Conservation (phyloP, 2,888 invertebrate species). For the Parelbella ahira region DNA sequence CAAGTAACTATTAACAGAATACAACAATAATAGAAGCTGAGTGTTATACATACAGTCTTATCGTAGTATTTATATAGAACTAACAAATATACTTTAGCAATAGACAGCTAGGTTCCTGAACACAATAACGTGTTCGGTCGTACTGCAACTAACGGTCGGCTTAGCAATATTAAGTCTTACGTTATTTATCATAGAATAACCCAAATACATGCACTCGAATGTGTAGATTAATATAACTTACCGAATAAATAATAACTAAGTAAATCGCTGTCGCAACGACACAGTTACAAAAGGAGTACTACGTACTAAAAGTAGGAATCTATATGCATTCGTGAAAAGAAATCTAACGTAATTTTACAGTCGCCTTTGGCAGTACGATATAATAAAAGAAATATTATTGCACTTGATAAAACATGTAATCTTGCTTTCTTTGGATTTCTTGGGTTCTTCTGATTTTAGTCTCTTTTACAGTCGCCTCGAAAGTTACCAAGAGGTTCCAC, state of each 20-base stretch:
- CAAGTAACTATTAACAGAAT: constrained; percentile 47
- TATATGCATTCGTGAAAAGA: constrained; percentile 31
- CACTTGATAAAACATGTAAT: constrained; percentile 53
- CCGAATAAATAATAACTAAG: constrained; percentile 23
- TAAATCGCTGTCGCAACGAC: constrained; percentile 37
- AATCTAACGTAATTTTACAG: constrained; percentile 26
- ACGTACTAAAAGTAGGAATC: constrained; percentile 31
- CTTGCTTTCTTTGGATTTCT: constrained; percentile 56
- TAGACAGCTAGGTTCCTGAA: constrained; percentile 7
- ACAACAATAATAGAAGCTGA: constrained; percentile 41
- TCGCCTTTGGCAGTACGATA: constrained; percentile 63
- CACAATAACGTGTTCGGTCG: constrained; percentile 7
- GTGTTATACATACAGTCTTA: constrained; percentile 65
- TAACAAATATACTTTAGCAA: constrained; percentile 33
- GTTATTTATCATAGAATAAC: constrained; percentile 3
- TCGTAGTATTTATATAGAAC: constrained; percentile 53
- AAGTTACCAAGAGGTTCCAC: constrained; percentile 76
- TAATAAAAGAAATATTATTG: constrained; percentile 57
- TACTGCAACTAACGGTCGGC: constrained; percentile 10
- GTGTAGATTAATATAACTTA: constrained; percentile 23
- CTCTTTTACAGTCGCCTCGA: constrained; percentile 64
- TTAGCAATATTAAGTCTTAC: constrained; percentile 7
- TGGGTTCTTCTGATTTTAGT: constrained; percentile 45
- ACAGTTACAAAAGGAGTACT: constrained; percentile 34
- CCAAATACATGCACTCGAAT: constrained; percentile 4